Evolutionary conservation across 2,888 invertebrate species (phyloP), one percentile per base, ranked within the genome.

Genomic region (Cremastinae sp.): DNA sequence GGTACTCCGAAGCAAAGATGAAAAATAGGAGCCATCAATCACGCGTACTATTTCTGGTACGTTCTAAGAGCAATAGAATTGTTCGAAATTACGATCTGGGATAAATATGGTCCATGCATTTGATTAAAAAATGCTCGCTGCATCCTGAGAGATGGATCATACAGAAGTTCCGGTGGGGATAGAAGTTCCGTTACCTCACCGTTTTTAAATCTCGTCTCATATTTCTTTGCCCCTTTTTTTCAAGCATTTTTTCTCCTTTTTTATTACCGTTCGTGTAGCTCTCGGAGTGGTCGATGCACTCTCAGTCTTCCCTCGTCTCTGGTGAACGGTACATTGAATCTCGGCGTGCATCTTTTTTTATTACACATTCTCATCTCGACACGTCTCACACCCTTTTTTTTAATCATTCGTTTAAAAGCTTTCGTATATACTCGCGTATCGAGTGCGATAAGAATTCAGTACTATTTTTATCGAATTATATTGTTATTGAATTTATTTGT

Each of bases 271-370:
- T 66, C 58, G 34, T 38, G 43, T 53, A 45, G 18, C 62, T 70
- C 56, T 34, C 53, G 16, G 58, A 43, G 38, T 74, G 75, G 71
- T 71, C 78, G 74, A 75, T 78, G 80, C 78, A 77, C 75, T 77
- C 74, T 43, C 56, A 41, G 34, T 70, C 20, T 38, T 49, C 54
- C 36, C 12, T 34, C 22, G 14, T 54, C 43, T 51, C 28, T 36
- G 58, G 28, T 7, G 18, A 80, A 78, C 80, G 78, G 78, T 80
- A 80, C 62, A 77, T 79, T 47, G 18, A 0, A 28, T 20, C 7
- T 49, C 22, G 16, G 43, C 22, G 45, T 62, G 49, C 41, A 58
- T 16, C 28, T 53, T 45, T 8, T 54, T 34, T 41, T 20, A 34
- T 7, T 53, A 14, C 20, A 5, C 20, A 5, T 36, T 22, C 34